Evolutionary conservation across 2,888 invertebrate genomes (phyloP), one percentile per base, ranked within the genome.

Genomic region (Ptilodon capucinus): DNA sequence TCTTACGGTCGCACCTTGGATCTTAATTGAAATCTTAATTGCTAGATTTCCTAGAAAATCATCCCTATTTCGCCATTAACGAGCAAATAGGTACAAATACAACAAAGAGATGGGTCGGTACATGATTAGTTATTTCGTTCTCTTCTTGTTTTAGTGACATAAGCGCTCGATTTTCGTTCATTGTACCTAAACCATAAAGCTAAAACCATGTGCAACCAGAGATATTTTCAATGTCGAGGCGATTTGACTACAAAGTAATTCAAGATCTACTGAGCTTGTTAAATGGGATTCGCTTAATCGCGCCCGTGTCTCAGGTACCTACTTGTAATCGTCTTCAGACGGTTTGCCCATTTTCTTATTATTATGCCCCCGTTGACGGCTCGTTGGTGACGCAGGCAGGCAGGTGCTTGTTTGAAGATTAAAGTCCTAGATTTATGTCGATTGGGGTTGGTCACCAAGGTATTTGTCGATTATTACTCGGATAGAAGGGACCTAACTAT

Each of bases 321-420:
- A 59, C 57, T 57, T 50, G 62, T 57, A 61, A 54, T 48, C 47
- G 54, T 50, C 52, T 44, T 35, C 48, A 57, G 58, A 57, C 54
- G 58, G 47, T 38, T 42, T 41, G 46, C 44, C 62, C 53, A 57
- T 61, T 59, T 52, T 49, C 57, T 49, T 46, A 48, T 49, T 59
- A 59, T 53, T 46, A 61, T 57, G 44, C 34, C 42, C 40, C 49
- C 58, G 39, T 45, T 61, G 47, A 49, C 46, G 49, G 44, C 38
- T 53, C 54, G 47, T 48, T 61, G 46, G 38, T 21, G 41, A 45
- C 41, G 41, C n/a, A 23, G 14, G 25, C n/a, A 23, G 14, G 25
- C 40, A 40, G 25, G 39, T 39, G 25, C 40, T 40, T 40, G 40
- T 40, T 23, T 40, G 25, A 40, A 40, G 25, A 40, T 25, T 40